Conservation (phyloP, 2,113 vertebrate genomes). For the Boulengeromyrus knoepffleri region DNA sequence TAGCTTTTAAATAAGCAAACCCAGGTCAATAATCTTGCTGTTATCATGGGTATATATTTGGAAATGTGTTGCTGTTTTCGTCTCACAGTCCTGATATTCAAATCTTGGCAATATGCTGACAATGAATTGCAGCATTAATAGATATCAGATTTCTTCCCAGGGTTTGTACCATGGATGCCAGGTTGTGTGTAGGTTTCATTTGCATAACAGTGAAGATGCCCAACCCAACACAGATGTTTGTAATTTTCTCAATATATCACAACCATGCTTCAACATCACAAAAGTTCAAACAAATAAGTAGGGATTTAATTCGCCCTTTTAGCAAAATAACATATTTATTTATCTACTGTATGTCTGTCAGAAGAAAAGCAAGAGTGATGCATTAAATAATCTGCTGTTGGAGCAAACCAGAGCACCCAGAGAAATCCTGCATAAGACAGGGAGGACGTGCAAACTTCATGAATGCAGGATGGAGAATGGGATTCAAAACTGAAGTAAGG, state of each 20-base stretch:
- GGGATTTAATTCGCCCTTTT: neutral
- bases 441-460: neutral
- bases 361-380: neutral
- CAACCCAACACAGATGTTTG: neutral
- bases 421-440: neutral
- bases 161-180: neutral
- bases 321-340: neutral
- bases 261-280: neutral
- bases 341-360: neutral
- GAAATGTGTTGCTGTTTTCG: neutral
- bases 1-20: neutral
- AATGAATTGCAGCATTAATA: neutral
- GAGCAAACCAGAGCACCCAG: neutral
- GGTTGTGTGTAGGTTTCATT: neutral
- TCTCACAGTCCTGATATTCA: neutral
- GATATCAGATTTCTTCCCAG: neutral
- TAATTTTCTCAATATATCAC: neutral
- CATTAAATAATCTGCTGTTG: neutral
- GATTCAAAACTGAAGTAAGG: neutral
- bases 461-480: neutral
- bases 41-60: neutral
- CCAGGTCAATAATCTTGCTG: neutral
- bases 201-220: neutral
- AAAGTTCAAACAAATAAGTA: neutral
- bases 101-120: neutral